Base-by-base conservation (phyloP, 2,797 vertebrate species). In the Alcedo quadribrachys region DNA sequence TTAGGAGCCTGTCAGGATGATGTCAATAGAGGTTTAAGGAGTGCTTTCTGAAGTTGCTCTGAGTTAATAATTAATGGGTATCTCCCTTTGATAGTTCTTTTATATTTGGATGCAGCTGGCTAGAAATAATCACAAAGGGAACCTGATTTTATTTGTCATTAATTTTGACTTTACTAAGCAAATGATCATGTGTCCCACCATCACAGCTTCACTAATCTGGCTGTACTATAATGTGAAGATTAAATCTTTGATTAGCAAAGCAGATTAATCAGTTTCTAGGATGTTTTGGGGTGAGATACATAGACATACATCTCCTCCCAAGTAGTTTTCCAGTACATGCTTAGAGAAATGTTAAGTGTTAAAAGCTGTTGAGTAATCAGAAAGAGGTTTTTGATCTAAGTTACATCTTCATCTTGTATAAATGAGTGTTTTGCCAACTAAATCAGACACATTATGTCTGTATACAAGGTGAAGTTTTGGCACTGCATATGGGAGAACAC, bases 31-130 rank as follows among this genome's bases (percentile, higher is more conserved):
- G 95, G 95, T 97, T 97, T 97, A 97, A 96, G 96, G 96, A 95
- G 94, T 37, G 96, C 95, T 97, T 97, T 98, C 97, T 98, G 96
- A 97, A 97, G 97, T 97, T 97, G 95, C 95, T 97, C 92, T 33
- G 95, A 98, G 97, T 98, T 98, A 97, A 98, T 98, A 97, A 98
- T 98, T 98, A 97, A 98, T 98, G 97, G 94, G 74, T 95, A 96
- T 94, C 96, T 96, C 94, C 96, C 97, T 98, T 97, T 97, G 97
- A 98, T 97, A 97, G 94, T 57, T 96, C 97, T 97, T 98, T 98
- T 97, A 96, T 95, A 97, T 97, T 96, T 96, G 90, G 93, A 97
- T 97, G 94, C 97, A 97, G 97, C 97, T 97, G 96, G 94, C 96
- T 96, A 92, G 95, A 97, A 97, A 96, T 83, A 97, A 93, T 86